phyloP scores from a whole-genome alignment of 2,888 invertebrate genomes.

The Gisinianus flammeolus region DNA sequence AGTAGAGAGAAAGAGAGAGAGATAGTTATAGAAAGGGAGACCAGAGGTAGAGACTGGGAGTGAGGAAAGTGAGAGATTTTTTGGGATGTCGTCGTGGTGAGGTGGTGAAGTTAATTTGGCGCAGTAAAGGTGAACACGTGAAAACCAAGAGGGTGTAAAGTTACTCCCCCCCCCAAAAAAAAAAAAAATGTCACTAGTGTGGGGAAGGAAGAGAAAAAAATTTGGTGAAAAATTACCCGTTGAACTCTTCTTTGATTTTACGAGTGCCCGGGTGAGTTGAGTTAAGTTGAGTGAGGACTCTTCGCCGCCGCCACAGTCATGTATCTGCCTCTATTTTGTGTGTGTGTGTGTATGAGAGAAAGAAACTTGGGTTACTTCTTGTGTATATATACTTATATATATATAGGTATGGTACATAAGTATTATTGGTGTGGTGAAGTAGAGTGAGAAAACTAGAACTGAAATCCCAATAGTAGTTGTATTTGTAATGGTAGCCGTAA shows the following conservation, averaged over 20 bases:
- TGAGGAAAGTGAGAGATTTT: not conserved
- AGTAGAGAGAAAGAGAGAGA: not conserved
- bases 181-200: slow-evolving; percentile 25
- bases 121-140: slow-evolving; percentile 35
- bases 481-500: not conserved
- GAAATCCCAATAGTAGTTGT: not conserved
- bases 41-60: not conserved
- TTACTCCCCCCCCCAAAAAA: slow-evolving; percentile 31
- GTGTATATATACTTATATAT: no score
- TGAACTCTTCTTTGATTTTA: slow-evolving; percentile 34
- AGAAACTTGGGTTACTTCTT: no score
- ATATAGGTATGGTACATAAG: no score
- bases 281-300: not conserved
- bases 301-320: not conserved
- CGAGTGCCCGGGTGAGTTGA: slow-evolving; percentile 1
- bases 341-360: not conserved
- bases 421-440: no score
- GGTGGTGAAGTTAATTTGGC: slow-evolving; percentile 39
- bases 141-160: slow-evolving; percentile 34
- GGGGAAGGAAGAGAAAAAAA: slow-evolving; percentile 17
- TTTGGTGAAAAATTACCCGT: slow-evolving; percentile 34
- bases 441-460: not conserved
- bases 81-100: not conserved
- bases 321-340: no score
- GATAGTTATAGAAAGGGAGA: no score